These are phyloP conservation scores for Hofmannophila pseudospretella DNA, from an alignment of 2,888 invertebrate genomes.

Conservation along the genomic window DNA sequence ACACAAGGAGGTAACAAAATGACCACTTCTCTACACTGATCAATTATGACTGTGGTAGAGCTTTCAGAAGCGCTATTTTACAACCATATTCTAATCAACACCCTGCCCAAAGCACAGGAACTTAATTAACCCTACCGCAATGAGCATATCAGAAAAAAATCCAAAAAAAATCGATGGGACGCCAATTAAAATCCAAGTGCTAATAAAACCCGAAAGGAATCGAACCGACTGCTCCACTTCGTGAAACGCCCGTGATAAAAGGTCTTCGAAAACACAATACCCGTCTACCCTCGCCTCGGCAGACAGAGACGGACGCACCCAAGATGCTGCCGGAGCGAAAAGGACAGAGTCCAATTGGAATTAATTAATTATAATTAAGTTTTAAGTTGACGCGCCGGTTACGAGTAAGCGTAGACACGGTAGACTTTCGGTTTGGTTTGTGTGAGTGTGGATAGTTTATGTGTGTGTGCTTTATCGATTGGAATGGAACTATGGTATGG, in stretches of 20 bases:
- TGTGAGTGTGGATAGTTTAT: slow-evolving; percentile 39
- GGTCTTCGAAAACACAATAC: slow-evolving; percentile 76
- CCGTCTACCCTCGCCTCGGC: slow-evolving; percentile 55
- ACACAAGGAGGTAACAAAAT: too few species aligned
- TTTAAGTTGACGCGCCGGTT: slow-evolving; percentile 84
- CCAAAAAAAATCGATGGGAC: slow-evolving; percentile 37
- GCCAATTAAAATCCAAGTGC: slow-evolving; percentile 70
- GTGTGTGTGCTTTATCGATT: slow-evolving; percentile 69
- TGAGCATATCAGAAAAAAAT: slow-evolving; percentile 6
- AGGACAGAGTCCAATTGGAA: slow-evolving; percentile 80
- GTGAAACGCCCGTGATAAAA: slow-evolving; percentile 73
- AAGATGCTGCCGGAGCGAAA: slow-evolving; percentile 62
- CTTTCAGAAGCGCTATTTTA: too few species aligned
- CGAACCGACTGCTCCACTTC: slow-evolving; percentile 63
- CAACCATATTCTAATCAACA: too few species aligned
- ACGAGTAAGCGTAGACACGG: slow-evolving; percentile 63
- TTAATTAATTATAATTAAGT: slow-evolving; percentile 92
- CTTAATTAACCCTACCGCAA: slow-evolving; percentile 1
- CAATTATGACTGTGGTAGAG: too few species aligned
- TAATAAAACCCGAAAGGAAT: slow-evolving; percentile 72
- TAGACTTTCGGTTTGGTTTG: slow-evolving; percentile 58
- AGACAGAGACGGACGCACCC: slow-evolving; percentile 52
- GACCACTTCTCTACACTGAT: too few species aligned
- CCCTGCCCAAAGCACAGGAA: neutral
- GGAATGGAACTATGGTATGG: slow-evolving; percentile 70